Percentiles rank a stretch among this genome's conserved stretches.
Conservation (phyloP, 2,113 vertebrate genomes). For the Passer montanus region DNA sequence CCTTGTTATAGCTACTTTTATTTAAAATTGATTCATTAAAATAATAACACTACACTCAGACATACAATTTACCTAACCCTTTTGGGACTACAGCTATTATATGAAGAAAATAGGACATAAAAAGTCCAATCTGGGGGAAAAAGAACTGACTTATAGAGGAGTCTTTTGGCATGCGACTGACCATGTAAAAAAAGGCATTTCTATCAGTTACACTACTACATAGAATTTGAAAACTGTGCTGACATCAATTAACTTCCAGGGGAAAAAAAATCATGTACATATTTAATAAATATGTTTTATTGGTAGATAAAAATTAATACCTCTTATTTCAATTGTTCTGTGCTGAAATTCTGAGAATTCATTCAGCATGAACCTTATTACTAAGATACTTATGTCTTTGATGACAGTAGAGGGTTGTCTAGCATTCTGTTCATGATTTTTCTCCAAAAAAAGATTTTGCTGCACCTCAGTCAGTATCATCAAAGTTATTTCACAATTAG, state of each 20-base stretch:
- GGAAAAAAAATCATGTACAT: not conserved
- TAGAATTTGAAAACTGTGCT: not conserved
- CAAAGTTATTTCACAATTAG: slow-evolving; percentile 56
- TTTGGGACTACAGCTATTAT: not conserved
- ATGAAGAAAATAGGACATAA: not conserved
- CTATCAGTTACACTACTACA: not conserved
- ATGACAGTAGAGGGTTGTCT: not conserved
- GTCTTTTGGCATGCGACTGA: not conserved
- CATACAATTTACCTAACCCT: not conserved
- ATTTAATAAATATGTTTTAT: not conserved
- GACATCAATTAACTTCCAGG: not conserved
- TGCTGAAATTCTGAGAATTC: not conserved
- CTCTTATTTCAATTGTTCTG: not conserved
- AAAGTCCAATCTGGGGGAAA: not conserved
- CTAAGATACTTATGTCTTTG: not conserved
- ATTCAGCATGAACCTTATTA: not conserved
- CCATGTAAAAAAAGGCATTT: not conserved
- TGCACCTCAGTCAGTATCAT: slow-evolving; percentile 46
- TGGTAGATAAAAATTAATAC: not conserved
- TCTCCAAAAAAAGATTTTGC: slow-evolving; percentile 24
- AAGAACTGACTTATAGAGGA: not conserved
- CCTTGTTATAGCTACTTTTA: not conserved
- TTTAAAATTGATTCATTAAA: not conserved
- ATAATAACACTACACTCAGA: not conserved
- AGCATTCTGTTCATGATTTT: slow-evolving; percentile 37